Evolutionary conservation across 2,797 vertebrate genomes (phyloP), one percentile per base, ranked within the genome.

Genomic region (Melanotaenia boesemani): DNA sequence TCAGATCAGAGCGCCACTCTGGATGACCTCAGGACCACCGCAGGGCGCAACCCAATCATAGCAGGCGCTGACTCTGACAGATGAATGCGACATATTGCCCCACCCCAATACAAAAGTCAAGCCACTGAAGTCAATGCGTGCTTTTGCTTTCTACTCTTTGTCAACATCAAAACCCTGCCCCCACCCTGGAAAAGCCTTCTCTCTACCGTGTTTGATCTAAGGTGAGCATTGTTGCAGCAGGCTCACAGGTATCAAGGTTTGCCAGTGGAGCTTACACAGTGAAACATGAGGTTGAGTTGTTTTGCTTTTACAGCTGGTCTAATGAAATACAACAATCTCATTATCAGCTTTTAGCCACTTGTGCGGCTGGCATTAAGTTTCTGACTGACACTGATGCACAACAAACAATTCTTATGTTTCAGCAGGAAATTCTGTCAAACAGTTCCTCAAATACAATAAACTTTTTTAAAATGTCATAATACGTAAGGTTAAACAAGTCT

Each of bases 41-140:
- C 90, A 63, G 93, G 93, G 92, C 65, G 92, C 89, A 94, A 94
- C 93, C 88, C 90, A 91, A 94, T 92, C 93, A 91, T 22, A 64
- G 86, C 88, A 82, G 90, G 84, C 72, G 32, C 81, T 69, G 83
- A 84, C 84, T 88, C 89, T 91, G 90, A 93, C 91, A 88, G 90
- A 92, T 91, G 89, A 91, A 84, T 67, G 81, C 85, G 37, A 70
- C 15, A 67, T 89, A 22, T 83, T 37, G 83, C 83, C 81, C 86
- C 80, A 74, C 77, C 86, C 80, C 58, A 52, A 89, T 80, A 91
- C 90, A 91, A 90, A 93, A 88, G 88, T 89, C 79, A 76, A 86
- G 80, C 82, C 83, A 90, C 82, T 93, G 91, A 94, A 93, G 90
- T 74, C 72, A 54, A 44, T 79, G 69, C 81, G 81, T 37, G 24